Evolutionary conservation across 2,113 vertebrate species (phyloP), one percentile per base, ranked within the genome.

Genomic region (Notechis scutatus): DNA sequence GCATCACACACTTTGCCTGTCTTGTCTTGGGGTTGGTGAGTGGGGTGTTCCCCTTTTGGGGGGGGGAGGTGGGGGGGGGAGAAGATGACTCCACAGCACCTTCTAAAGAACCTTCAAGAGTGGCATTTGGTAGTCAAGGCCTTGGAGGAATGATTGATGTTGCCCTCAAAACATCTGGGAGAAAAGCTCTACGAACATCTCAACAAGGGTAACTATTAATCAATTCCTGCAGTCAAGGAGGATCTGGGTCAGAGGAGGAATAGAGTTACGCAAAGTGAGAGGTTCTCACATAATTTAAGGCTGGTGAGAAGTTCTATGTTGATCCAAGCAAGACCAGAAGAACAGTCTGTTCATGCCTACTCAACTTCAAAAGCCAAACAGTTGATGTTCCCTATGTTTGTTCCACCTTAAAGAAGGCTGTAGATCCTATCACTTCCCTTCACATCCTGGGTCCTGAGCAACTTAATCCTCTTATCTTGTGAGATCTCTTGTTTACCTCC

Each of bases 41-140:
- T 3, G 34, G 74, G 18, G 34, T 39, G 74, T 20, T 15, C 42
- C 54, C 23, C 15, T 86, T 47, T 45, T 18, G 1, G 1, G 10
- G 2, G 11, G 2, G 11, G 5, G 21, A 29, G 3, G 50, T 9
- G 1, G 3, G 10, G 50, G 50, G 1, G 7, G 10, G 11, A n/a
- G 50, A 42, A 69, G 11, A 81, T 39, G 69, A 42, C 18, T 42
- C 74, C 3, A 3, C 18, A 21, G 34, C 34, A 9, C 7, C 18
- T 24, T 88, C 56, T 24, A n/a, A 21, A n/a, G 21, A 88, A 12
- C 18, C 57, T 69, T 39, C 47, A 69, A 87, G 59, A 12, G 47
- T 9, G 21, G 6, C 18, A 3, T 81, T 21, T 26, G 18, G 47
- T 69, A 61, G 6, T 3, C 23, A 52, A 54, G 23, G 85, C 56